A percentile compares a stretch with the other conserved stretches of the same genome.
These are phyloP conservation scores for Brachyptera putata DNA, from an alignment of 2,888 invertebrate genomes.

Conservation along the genomic window DNA sequence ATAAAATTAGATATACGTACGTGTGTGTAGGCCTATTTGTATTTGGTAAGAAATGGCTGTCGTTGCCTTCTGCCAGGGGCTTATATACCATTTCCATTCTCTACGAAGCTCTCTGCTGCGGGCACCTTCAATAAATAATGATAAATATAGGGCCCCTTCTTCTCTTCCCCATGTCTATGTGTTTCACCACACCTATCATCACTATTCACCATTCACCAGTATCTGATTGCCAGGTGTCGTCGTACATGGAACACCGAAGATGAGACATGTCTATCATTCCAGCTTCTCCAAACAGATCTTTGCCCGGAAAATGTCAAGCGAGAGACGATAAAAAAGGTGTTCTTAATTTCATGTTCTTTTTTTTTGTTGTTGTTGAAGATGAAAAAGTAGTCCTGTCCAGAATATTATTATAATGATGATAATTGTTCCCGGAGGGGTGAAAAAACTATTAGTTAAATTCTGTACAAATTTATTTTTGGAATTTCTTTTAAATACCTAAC, in stretches of 20 bases:
- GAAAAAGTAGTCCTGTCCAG: slow-evolving; percentile 14
- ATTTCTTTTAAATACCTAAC: not conserved
- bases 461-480: slow-evolving; percentile 14
- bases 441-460: slow-evolving; percentile 11
- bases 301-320: slow-evolving; percentile 11
- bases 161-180: too few relatives aligned
- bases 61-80: too few relatives aligned
- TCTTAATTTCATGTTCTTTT: slow-evolving; percentile 13
- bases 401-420: slow-evolving; percentile 8
- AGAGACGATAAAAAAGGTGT: not conserved
- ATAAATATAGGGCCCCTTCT: too few relatives aligned
- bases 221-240: not conserved
- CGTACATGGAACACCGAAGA: not conserved
- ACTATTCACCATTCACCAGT: too few relatives aligned
- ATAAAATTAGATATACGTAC: not conserved
- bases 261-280: too few relatives aligned
- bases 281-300: too few relatives aligned
- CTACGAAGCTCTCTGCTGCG: too few relatives aligned
- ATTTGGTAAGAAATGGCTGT: not conserved
- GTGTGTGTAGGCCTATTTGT: too few relatives aligned
- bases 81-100: too few relatives aligned
- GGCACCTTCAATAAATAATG: too few relatives aligned
- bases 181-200: not conserved
- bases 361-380: slow-evolving; percentile 7
- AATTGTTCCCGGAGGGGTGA: slow-evolving; percentile 9